Percentiles rank a stretch among this genome's conserved stretches.
Conservation (phyloP, 2,888 invertebrate species). For the Byasa hedistus region DNA sequence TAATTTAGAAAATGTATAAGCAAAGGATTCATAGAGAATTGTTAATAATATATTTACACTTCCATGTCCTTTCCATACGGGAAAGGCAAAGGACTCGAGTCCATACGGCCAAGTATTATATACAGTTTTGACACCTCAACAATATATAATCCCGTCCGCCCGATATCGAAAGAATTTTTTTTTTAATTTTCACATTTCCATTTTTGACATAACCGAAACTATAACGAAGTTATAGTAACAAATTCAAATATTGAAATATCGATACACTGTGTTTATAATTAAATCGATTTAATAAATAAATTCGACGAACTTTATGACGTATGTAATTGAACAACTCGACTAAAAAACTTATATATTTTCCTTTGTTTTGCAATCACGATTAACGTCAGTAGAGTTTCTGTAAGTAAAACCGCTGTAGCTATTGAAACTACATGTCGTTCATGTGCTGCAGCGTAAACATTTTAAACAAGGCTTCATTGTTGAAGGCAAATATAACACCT, state of each 20-base stretch:
- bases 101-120: conserved; percentile 3
- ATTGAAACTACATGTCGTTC: too few species aligned
- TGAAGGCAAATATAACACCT: too few species aligned
- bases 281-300: conserved; percentile 12
- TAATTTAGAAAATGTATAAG: not conserved
- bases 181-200: conserved; percentile 32
- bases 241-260: conserved; percentile 35
- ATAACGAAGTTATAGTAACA: conserved; percentile 44
- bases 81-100: conserved; percentile 6
- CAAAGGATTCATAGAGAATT: not conserved
- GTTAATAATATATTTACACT: not conserved
- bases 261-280: conserved; percentile 1
- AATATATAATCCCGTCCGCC: conserved; percentile 13
- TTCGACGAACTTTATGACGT: not conserved
- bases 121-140: conserved; percentile 13
- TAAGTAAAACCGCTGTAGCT: too few species aligned
- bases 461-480: too few species aligned
- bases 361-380: too few species aligned
- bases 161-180: conserved; percentile 37
- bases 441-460: too few species aligned
- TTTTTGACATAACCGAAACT: conserved; percentile 43
- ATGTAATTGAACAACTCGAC: not conserved
- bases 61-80: not conserved
- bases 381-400: too few species aligned
- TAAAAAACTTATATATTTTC: too few species aligned